Conservation (phyloP, 2,888 invertebrate genomes). For the Villa cingulata region DNA sequence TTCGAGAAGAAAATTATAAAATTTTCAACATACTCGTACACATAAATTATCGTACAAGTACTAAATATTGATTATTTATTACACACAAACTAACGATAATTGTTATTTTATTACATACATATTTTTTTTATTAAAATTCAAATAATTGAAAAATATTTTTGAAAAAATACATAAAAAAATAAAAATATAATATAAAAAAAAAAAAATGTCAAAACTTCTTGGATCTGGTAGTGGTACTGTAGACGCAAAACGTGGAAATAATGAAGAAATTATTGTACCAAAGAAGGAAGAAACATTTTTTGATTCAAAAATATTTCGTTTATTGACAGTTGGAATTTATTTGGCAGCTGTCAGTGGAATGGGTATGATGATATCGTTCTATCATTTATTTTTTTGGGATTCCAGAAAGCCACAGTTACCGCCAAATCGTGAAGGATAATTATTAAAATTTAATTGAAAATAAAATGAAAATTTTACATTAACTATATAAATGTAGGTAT, state of each 20-base stretch:
- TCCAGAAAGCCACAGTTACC: constrained; percentile 32
- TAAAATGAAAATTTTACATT: too few relatives aligned
- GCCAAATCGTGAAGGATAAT: constrained; percentile 20
- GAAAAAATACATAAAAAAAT: not conserved
- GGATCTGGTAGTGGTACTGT: not conserved
- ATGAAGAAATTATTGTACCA: not conserved
- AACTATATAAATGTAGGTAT: too few relatives aligned
- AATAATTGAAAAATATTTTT: too few relatives aligned
- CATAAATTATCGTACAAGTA: too few relatives aligned
- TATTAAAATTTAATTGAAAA: not conserved
- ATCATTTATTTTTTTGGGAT: constrained; percentile 33
- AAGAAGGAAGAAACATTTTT: constrained; percentile 21
- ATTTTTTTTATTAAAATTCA: too few relatives aligned
- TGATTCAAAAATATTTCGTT: constrained; percentile 28
- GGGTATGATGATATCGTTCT: constrained; percentile 29
- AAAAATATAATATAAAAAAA: not conserved
- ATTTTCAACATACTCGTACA: too few relatives aligned
- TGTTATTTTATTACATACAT: too few relatives aligned
- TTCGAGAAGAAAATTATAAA: too few relatives aligned
- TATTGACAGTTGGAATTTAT: constrained; percentile 27
- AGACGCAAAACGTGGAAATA: not conserved
- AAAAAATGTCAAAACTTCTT: not conserved
- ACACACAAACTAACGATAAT: not conserved
- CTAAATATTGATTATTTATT: too few relatives aligned
- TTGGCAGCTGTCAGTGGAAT: constrained; percentile 30